Conservation (phyloP, 2,888 invertebrate species). For the Quadriops clusia region DNA sequence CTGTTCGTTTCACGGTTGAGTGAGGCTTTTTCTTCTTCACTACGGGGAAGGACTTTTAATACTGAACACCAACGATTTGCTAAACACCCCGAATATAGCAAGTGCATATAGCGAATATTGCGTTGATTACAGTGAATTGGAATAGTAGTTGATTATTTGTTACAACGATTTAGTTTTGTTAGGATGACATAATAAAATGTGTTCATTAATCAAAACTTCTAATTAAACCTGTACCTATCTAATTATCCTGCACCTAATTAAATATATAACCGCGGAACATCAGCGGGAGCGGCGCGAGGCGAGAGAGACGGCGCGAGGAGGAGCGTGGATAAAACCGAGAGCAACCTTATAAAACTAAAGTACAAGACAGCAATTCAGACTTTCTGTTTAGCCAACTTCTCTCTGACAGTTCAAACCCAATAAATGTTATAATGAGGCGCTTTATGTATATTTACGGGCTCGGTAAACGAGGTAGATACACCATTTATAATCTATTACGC, state of each 20-base stretch:
- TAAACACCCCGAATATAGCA: too few species aligned
- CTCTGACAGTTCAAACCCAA: slow-evolving; percentile 33
- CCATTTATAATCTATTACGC: slow-evolving; percentile 33
- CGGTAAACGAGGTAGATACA: slow-evolving; percentile 29
- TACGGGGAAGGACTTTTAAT: too few species aligned
- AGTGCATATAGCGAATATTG: too few species aligned
- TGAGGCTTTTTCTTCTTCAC: too few species aligned
- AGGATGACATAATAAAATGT: slow-evolving; percentile 19
- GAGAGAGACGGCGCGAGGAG: slow-evolving; percentile 16
- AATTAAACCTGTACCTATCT: slow-evolving; percentile 37
- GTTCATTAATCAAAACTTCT: slow-evolving; percentile 32
- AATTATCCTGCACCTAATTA: slow-evolving; percentile 36
- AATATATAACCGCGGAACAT: slow-evolving; percentile 35
- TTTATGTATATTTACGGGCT: slow-evolving; percentile 30
- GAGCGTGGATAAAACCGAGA: slow-evolving; percentile 29
- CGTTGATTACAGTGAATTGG: too few species aligned
- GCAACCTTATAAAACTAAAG: slow-evolving; percentile 34
- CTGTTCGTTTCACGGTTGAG: too few species aligned
- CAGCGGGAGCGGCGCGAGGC: too few species aligned
- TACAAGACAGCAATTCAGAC: slow-evolving; percentile 32
- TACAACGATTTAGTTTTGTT: too few species aligned
- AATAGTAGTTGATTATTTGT: too few species aligned
- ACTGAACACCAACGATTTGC: too few species aligned
- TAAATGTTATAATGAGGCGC: slow-evolving; percentile 33
- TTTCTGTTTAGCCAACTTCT: slow-evolving; percentile 34